Evolutionary conservation across 2,113 vertebrate species (phyloP).

Genomic region (Desmodus rotundus): DNA sequence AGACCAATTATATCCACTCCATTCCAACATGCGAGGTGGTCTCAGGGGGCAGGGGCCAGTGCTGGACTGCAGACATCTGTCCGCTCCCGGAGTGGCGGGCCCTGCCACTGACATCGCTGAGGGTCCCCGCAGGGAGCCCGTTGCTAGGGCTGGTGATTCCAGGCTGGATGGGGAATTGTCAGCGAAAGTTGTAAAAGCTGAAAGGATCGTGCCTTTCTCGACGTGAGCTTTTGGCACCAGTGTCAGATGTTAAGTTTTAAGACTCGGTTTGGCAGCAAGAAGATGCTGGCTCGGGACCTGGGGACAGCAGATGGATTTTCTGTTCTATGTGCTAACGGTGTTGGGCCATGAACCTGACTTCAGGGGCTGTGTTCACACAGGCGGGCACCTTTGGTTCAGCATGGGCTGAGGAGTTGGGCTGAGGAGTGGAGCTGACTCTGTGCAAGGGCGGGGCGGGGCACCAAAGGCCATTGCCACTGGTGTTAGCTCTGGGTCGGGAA

Average conservation of each 20-base stretch:
- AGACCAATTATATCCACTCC: conserved; percentile 61
- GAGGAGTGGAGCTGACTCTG: neutral
- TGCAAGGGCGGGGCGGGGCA: neutral
- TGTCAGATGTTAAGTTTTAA: neutral
- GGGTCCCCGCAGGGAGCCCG: neutral
- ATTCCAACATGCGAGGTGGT: neutral
- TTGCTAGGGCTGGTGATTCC: accelerated
- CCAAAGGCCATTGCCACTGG: neutral
- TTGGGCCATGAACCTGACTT: neutral
- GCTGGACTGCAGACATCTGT: neutral
- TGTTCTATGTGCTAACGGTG: neutral
- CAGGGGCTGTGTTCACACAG: neutral
- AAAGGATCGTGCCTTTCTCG: neutral
- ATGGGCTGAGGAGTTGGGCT: neutral
- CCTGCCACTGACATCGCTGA: accelerated
- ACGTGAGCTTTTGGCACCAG: neutral
- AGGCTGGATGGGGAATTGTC: neutral
- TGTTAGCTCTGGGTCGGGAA: no score
- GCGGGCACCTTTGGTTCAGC: neutral
- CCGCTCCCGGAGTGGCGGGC: accelerated
- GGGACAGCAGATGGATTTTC: neutral
- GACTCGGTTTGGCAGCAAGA: conserved; percentile 4
- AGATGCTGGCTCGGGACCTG: neutral
- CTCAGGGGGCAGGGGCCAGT: accelerated
- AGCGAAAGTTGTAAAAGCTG: neutral